Evolutionary conservation across 2,888 invertebrate species (phyloP).

Genomic region (Noctua janthe): DNA sequence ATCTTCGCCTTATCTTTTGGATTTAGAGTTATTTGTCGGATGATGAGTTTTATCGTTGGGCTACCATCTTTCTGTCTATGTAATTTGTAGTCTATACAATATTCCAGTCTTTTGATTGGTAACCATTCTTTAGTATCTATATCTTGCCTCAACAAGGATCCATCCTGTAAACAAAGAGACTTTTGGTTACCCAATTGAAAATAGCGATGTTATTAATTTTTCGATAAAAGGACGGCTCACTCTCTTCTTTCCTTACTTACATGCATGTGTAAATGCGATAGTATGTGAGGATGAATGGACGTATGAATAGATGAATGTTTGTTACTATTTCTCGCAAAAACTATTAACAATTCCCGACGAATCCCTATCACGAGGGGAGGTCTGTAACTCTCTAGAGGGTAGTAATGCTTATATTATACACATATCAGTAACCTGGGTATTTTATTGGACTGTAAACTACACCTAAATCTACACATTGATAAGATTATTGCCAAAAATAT

Average conservation of each 20-base stretch:
- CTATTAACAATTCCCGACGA: background rate
- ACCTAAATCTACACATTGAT: too few relatives aligned
- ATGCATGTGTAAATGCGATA: background rate
- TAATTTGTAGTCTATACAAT: conserved; percentile 19
- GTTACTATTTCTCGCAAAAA: background rate
- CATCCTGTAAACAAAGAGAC: conserved; percentile 7
- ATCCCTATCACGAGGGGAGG: background rate
- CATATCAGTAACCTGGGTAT: too few relatives aligned
- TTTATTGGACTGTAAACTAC: too few relatives aligned
- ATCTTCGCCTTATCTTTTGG: background rate
- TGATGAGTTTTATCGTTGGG: background rate
- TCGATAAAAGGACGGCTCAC: background rate
- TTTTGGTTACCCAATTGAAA: background rate
- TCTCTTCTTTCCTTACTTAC: background rate
- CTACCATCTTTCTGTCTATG: too few relatives aligned
- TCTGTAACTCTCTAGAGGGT: background rate
- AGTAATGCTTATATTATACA: background rate
- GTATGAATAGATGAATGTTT: background rate
- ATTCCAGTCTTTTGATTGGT: background rate
- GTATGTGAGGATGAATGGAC: background rate
- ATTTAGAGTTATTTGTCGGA: background rate
- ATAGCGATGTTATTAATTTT: background rate
- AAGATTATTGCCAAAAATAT: too few relatives aligned
- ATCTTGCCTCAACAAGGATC: background rate
- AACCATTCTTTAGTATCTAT: background rate